These are phyloP conservation scores for Hemicrepidius hirtus DNA, from an alignment of 2,888 invertebrate species.

Conservation along the genomic window DNA sequence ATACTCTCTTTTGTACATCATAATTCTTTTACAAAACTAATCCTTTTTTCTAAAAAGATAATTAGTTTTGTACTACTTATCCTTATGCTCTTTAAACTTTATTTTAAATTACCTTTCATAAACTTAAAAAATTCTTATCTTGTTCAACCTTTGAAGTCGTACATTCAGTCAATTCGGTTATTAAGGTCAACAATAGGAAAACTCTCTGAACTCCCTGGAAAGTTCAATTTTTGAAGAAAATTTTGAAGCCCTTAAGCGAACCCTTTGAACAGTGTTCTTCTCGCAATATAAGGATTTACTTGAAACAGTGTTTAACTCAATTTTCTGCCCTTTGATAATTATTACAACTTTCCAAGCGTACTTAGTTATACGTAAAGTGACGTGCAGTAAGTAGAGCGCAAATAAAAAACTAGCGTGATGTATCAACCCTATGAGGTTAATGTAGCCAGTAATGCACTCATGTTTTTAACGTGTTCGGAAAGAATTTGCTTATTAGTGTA, in stretches of 20 bases:
- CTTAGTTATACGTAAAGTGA: conserved; percentile 9
- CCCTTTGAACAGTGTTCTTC: not conserved
- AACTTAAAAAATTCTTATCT: no score
- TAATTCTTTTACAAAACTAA: no score
- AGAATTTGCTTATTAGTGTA: not conserved
- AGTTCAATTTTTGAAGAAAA: not conserved
- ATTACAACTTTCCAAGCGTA: not conserved
- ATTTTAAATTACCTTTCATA: no score
- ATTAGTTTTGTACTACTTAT: no score
- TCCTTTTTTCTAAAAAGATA: no score
- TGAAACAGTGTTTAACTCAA: not conserved
- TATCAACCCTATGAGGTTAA: not conserved
- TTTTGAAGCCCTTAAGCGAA: conserved; percentile 6
- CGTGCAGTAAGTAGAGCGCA: not conserved
- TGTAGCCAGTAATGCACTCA: conserved; percentile 13
- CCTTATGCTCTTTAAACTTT: no score
- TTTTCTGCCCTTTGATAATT: conserved; percentile 20
- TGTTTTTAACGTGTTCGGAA: not conserved
- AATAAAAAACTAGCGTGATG: not conserved
- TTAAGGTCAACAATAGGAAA: not conserved
- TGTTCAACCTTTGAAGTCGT: no score
- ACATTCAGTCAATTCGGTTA: no score
- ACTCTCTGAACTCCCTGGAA: not conserved
- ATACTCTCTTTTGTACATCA: no score
- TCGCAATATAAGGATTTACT: not conserved